A percentile compares a stretch with the other conserved stretches of the same genome.
Evolutionary conservation across 2,888 invertebrate genomes (phyloP).

Genomic region (Mythimna loreyi): DNA sequence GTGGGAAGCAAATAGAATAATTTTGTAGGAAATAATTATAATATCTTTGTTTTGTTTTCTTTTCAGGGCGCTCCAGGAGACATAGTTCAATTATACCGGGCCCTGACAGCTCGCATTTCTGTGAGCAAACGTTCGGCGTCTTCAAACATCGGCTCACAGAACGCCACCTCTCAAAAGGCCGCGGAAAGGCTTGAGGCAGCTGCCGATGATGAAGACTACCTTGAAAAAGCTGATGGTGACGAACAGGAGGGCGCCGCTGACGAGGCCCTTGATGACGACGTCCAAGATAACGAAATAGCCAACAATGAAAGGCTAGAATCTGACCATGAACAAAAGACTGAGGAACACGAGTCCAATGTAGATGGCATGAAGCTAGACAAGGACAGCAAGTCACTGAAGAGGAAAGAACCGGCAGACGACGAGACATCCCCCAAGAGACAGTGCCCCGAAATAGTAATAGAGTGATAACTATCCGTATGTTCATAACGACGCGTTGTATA

Average conservation of each 20-base stretch:
- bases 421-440: constrained; percentile 86
- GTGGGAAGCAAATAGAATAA: constrained; percentile 10
- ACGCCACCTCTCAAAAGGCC: constrained; percentile 77
- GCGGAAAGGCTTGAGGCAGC: constrained; percentile 82
- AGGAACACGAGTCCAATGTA: constrained; percentile 72
- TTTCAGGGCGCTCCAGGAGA: constrained; percentile 85
- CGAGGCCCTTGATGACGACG: constrained; percentile 65
- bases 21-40: neutral
- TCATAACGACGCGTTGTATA: constrained; percentile 66
- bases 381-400: constrained; percentile 78
- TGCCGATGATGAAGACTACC: constrained; percentile 75
- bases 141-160: constrained; percentile 65
- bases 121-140: constrained; percentile 71
- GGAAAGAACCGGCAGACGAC: constrained; percentile 81
- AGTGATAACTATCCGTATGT: constrained; percentile 71
- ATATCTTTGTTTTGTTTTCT: neutral
- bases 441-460: constrained; percentile 82
- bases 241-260: constrained; percentile 63
- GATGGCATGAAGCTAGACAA: constrained; percentile 71
- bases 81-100: constrained; percentile 81
- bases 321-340: constrained; percentile 72
- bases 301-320: constrained; percentile 72
- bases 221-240: constrained; percentile 72
- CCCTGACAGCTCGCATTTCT: constrained; percentile 79
- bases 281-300: constrained; percentile 53